Conservation (phyloP, 2,888 invertebrate species). For the Catocala fraxini region DNA sequence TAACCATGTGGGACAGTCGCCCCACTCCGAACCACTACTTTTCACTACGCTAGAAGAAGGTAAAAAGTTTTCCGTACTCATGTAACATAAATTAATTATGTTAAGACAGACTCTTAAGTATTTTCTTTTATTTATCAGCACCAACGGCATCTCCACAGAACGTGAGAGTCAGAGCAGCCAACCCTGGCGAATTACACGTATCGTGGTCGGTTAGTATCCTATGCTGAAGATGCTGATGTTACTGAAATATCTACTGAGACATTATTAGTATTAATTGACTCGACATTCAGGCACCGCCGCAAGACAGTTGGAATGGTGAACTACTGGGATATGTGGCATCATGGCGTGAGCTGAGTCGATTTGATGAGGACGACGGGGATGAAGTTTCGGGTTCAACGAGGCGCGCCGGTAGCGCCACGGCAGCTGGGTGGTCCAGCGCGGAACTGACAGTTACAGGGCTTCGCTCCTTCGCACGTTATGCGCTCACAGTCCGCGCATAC, state of each 20-base stretch:
- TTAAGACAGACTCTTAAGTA: neutral
- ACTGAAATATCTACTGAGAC: too few species aligned
- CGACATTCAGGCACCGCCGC: slow-evolving; percentile 86
- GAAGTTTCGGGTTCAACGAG: slow-evolving; percentile 33
- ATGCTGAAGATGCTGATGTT: neutral
- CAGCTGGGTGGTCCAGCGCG: slow-evolving; percentile 89
- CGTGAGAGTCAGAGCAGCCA: slow-evolving; percentile 89
- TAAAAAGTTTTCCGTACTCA: slow-evolving; percentile 53
- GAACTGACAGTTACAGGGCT: slow-evolving; percentile 89
- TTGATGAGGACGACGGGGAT: slow-evolving; percentile 61
- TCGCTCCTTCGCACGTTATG: slow-evolving; percentile 92
- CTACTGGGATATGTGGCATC: slow-evolving; percentile 91
- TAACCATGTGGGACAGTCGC: slow-evolving; percentile 91
- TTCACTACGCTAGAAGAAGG: slow-evolving; percentile 93
- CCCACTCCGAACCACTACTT: slow-evolving; percentile 89
- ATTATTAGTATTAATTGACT: neutral
- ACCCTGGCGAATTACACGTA: slow-evolving; percentile 89
- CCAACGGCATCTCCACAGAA: slow-evolving; percentile 91
- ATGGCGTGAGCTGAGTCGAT: slow-evolving; percentile 77
- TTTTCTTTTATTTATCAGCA: slow-evolving; percentile 66
- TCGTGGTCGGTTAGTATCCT: slow-evolving; percentile 90
- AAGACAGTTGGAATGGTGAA: slow-evolving; percentile 91
- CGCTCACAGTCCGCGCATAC: slow-evolving; percentile 92
- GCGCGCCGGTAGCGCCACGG: slow-evolving; percentile 66
- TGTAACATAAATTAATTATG: neutral